Evolutionary conservation across 1,140 invertebrate species (phyloP).

Genomic region (Brachystomella parvula): DNA sequence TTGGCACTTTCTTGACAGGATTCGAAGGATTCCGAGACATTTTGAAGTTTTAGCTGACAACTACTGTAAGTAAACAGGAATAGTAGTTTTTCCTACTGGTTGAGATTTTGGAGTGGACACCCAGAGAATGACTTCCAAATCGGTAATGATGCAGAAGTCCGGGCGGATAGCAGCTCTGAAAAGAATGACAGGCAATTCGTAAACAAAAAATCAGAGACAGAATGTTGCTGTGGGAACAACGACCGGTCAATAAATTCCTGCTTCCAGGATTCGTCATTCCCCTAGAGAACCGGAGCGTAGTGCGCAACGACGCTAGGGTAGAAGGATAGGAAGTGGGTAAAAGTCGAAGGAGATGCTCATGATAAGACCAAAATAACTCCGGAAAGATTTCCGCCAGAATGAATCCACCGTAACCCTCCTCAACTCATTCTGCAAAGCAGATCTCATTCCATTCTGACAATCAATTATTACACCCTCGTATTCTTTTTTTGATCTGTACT

Average conservation of each 20-base stretch:
- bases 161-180: not conserved
- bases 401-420: no score
- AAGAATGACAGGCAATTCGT: not conserved
- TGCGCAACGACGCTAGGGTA: not conserved
- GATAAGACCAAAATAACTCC: not conserved
- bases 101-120: not conserved
- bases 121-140: no score
- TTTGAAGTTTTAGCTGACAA: not conserved
- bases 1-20: constrained; percentile 85
- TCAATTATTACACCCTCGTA: no score
- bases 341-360: not conserved
- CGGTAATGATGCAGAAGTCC: no score
- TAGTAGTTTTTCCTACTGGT: not conserved
- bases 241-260: not conserved
- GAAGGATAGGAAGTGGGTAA: not conserved
- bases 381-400: not conserved
- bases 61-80: not conserved
- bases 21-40: constrained; percentile 39
- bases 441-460: no score
- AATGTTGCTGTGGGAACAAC: not conserved
- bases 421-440: no score
- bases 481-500: no score
- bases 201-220: not conserved
- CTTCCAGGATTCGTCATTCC: not conserved
- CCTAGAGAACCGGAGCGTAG: not conserved